phyloP scores from a whole-genome alignment of 1,140 invertebrate species.

The Conus betulinus region DNA sequence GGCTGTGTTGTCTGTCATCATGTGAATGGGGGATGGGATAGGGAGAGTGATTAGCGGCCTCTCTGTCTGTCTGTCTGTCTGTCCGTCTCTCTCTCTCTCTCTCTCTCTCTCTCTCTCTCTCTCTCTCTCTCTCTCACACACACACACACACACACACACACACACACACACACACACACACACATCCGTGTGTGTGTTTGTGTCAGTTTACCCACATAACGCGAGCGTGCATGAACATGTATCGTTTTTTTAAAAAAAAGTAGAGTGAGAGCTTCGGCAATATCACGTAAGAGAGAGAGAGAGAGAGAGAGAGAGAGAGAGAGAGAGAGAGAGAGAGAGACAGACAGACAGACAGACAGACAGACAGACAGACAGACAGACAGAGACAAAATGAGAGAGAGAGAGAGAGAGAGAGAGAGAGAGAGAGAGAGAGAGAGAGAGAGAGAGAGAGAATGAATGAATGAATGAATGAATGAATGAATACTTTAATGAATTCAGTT shows the following conservation, averaged over 20 bases:
- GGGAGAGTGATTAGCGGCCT: too few relatives aligned
- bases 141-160: too few relatives aligned
- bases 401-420: conserved; percentile 21
- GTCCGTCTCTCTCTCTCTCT: too few relatives aligned
- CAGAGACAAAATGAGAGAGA: conserved; percentile 16
- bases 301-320: conserved; percentile 15
- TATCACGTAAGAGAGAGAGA: background rate
- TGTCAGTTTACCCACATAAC: background rate
- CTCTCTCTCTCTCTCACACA: too few relatives aligned
- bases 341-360: background rate
- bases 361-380: background rate
- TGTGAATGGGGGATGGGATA: too few relatives aligned
- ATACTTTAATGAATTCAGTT: too few relatives aligned
- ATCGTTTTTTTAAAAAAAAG: background rate
- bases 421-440: background rate
- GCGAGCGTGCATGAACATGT: background rate
- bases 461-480: too few relatives aligned
- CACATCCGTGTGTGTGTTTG: background rate
- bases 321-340: conserved; percentile 9
- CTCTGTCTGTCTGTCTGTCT: too few relatives aligned
- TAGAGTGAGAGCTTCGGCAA: background rate
- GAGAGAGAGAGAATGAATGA: too few relatives aligned
- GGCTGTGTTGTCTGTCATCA: too few relatives aligned
- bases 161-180: too few relatives aligned
- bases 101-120: too few relatives aligned